Evolutionary conservation across 2,797 vertebrate species (phyloP), one percentile per base, ranked within the genome.

Genomic region (Tapera naevia): DNA sequence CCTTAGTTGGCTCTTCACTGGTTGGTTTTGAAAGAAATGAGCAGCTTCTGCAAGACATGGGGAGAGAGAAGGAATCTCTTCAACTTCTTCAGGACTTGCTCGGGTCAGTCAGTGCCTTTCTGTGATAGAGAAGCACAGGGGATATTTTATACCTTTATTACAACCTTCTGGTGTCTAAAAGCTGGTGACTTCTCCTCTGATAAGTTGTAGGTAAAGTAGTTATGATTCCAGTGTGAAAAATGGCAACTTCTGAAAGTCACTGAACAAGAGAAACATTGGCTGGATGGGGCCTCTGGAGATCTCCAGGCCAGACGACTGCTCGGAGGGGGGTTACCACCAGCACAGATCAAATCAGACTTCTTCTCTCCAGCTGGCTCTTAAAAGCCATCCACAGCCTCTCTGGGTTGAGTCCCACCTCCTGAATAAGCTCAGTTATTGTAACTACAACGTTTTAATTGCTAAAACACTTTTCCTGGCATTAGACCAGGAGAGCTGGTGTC

Each of bases 251-350:
- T 56, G 57, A 35, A 84, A 86, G 41, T 67, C 13, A 4, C 30
- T 57, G 62, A 69, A 30, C 12, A 27, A 39, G 57, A 57, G 70
- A 30, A 73, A 6, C 35, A 12, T 41, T 79, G 73, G 45, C 86
- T 75, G 78, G 41, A 50, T 11, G 35, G 37, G 17, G 33, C 54
- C 46, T 69, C 76, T 16, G 2, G 84, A 79, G 58, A 30, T 18
- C 62, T 65, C 25, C 58, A n/a, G 48, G 24, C 43, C 79, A 79
- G 58, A 71, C 72, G 58, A 67, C 94, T 86, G 89, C 70, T 51
- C 39, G 39, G 28, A n/a, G 17, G 5, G 3, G 2, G 6, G 21
- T 85, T 41, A 51, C 32, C 73, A 91, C 54, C 70, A 79, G 50
- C 58, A 57, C 53, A 24, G n/a, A 75, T 65, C 57, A 58, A 70